These are phyloP conservation scores for Schizopygopsis pylzovi DNA, from an alignment of 2,797 vertebrate species.

Conservation along the genomic window DNA sequence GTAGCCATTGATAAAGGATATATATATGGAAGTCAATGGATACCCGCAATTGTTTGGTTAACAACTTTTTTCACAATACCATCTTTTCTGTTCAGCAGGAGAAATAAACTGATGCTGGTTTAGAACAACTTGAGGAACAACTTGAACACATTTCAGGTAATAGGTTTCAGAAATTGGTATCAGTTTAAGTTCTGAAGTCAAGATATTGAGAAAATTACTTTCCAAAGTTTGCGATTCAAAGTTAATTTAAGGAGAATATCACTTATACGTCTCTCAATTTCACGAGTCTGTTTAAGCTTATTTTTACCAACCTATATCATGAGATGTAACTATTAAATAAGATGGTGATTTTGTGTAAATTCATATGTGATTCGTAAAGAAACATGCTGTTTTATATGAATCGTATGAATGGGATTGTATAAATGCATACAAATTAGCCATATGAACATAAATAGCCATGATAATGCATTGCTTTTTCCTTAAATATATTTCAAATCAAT, in stretches of 20 bases:
- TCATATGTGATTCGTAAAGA: neutral
- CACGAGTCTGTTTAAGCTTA: neutral
- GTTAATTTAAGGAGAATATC: neutral
- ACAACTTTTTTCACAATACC: neutral
- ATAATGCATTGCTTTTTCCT: neutral
- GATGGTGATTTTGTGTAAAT: neutral
- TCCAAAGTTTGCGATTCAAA: neutral
- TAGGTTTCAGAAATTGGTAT: neutral
- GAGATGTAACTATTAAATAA: neutral
- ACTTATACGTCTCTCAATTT: neutral
- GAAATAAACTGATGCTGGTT: neutral
- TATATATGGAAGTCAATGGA: neutral
- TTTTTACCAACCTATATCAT: neutral
- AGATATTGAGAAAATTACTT: neutral
- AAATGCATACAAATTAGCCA: neutral
- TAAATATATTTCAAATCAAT: neutral
- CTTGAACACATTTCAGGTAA: neutral
- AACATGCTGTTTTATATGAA: neutral
- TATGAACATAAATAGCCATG: neutral
- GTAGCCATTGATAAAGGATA: neutral
- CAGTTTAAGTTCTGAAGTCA: neutral
- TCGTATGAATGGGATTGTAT: neutral
- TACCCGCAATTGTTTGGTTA: neutral
- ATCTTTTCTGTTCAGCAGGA: neutral
- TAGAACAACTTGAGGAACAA: neutral